phyloP scores from a whole-genome alignment of 2,113 vertebrate genomes.

The Globicephala melas region DNA sequence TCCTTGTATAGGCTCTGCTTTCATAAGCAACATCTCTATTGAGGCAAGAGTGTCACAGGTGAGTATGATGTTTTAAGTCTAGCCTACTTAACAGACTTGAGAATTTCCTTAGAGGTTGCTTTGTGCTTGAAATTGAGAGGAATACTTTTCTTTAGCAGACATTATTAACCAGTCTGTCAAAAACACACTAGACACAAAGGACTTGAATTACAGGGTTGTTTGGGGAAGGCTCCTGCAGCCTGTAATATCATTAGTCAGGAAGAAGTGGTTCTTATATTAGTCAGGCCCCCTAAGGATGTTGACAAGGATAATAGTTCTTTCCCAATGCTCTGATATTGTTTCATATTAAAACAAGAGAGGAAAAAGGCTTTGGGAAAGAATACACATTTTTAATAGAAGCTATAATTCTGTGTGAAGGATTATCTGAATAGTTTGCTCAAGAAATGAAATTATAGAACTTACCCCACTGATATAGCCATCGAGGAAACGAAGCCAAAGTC shows the following conservation, averaged over 20 bases:
- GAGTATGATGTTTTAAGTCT: conserved; percentile 3
- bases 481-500: conserved; percentile 66
- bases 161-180: conserved; percentile 73
- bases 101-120: conserved; percentile 50
- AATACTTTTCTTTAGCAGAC: conserved; percentile 69
- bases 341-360: conserved; percentile 79
- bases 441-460: conserved; percentile 82
- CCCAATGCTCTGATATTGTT: conserved; percentile 80
- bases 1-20: neutral
- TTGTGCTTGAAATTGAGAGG: conserved; percentile 70
- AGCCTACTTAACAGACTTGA: conserved; percentile 26
- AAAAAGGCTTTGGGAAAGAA: conserved; percentile 73
- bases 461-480: conserved; percentile 60
- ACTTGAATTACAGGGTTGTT: conserved; percentile 73
- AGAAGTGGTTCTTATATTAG: conserved; percentile 71
- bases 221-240: conserved; percentile 57
- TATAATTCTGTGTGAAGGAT: conserved; percentile 81
- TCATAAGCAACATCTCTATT: neutral
- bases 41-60: neutral
- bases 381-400: conserved; percentile 83
- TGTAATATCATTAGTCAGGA: conserved; percentile 65
- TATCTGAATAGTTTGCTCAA: conserved; percentile 78
- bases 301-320: conserved; percentile 82
- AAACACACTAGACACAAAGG: conserved; percentile 60
- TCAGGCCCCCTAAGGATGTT: conserved; percentile 75